Evolutionary conservation across 2,888 invertebrate species (phyloP), one percentile per base, ranked within the genome.

Genomic region (Drosophila buzzatii): DNA sequence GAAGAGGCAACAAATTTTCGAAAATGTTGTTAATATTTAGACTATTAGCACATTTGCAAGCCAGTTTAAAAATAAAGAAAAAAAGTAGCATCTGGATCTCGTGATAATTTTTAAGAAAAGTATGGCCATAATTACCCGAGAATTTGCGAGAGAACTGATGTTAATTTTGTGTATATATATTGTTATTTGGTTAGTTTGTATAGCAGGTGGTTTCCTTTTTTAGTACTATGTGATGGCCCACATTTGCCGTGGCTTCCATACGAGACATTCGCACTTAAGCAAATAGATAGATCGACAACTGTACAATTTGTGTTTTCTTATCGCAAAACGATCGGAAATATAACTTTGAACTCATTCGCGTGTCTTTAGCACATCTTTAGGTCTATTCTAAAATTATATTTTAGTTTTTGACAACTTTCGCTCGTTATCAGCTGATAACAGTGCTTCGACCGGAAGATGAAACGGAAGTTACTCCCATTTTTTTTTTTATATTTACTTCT

Each of bases 381-480:
- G 33, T 18, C 33, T 33, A 16, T 51, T 39, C 12, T 31, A 53
- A 37, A 45, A 31, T 59, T 58, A 23, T 23, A 49, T 8, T 27
- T 14, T 39, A 23, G 20, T 62, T 31, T 16, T n/a, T 33, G 20
- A 14, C 23, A 14, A 45, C 23, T 12, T 23, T 49, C 5, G 1
- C n/a, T 20, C 8, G 18, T 14, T 41, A 44, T 41, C 56, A 72
- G 23, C 47, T 27, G 9, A 27, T 47, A 27, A 4, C 45, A 27
- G 12, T 35, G 27, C 18, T 70, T 14, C 10, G 20, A 9, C 31
- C 58, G 76, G 76, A 82, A 77, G 62, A 18, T 41, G 39, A 55
- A 55, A 6, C 33, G 76, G 73, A 82, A 76, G 63, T 9, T 18
- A 41, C 53, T 52, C n/a, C n/a, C 14, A 33, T n/a, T n/a, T n/a